Base-by-base conservation (phyloP, 2,888 invertebrate species). In the Lasius fuliginosus region DNA sequence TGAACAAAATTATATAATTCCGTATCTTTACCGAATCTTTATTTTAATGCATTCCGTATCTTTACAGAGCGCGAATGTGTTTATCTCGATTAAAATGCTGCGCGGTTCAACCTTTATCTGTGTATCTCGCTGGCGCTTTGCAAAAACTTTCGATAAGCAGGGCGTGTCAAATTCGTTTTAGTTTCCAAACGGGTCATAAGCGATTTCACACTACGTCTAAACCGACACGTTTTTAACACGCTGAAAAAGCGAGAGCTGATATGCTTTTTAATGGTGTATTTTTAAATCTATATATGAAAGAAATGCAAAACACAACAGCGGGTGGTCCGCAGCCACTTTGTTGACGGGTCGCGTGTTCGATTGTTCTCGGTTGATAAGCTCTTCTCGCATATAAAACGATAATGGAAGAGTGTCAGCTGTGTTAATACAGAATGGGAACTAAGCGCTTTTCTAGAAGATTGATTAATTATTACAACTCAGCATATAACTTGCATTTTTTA, bases 401-500 rank as follows among this genome's bases (percentile, higher is more conserved):
- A 79, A 79, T 60, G 23, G 18, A 60, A 60, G 58, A 79, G 46
- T 60, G 74, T 74, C 79, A 60, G 60, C 60, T 46, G 46, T 33
- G 33, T 56, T 81, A 60, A 81, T 81, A 81, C n/a, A 12, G 60
- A 81, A 60, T 60, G 12, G 60, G 46, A 46, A 18, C 42, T 53
- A 33, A 27, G 4, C 36, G 33, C 27, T 79, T 60, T 73, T 73
- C 73, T 27, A 18, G 15, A 60, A 58, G 46, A 60, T 46, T 79
- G 79, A 81, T 81, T 81, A 74, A 81, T 81, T 73, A 60, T 71
- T 46, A 73, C 79, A 46, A 27, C 79, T 81, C 79, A 46, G 79
- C 79, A 27, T 53, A n/a, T 42, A 73, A 73, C 27, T 60, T 40
- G 30, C 23, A 4, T 53, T 76, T 46, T 79, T 81, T 60, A 18